phyloP scores from a whole-genome alignment of 2,113 vertebrate genomes.

The Oreotrochilus melanogaster region DNA sequence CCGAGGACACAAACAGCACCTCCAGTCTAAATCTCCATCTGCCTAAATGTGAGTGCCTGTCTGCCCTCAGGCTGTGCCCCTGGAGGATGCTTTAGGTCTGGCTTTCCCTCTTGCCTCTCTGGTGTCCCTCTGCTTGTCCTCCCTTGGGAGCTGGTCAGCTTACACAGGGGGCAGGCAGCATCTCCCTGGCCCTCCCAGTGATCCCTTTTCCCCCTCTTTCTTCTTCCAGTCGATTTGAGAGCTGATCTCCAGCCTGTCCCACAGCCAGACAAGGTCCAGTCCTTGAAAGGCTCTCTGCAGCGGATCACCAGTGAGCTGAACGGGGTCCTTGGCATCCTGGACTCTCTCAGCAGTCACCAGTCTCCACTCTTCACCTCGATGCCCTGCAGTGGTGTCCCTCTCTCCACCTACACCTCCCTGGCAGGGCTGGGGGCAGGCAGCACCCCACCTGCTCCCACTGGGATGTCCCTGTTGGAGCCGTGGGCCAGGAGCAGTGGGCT shows the following conservation, averaged over 20 bases:
- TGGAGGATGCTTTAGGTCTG: rapidly evolving
- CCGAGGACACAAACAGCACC: constrained; percentile 80
- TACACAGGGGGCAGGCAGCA: too few species aligned
- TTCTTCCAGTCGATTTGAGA: neutral
- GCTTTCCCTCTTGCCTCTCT: neutral
- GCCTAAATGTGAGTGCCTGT: constrained; percentile 45
- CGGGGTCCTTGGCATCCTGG: constrained; percentile 79
- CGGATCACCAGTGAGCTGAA: constrained; percentile 87
- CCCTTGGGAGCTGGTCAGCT: neutral
- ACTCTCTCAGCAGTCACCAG: constrained; percentile 69
- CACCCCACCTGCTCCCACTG: neutral
- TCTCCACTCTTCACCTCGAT: constrained; percentile 10
- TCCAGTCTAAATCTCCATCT: constrained; percentile 27
- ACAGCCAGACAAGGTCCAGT: constrained; percentile 81
- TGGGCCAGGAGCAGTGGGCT: constrained; percentile 67
- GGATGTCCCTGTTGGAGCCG: neutral
- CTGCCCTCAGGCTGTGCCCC: neutral
- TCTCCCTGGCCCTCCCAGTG: neutral
- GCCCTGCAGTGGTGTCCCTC: neutral
- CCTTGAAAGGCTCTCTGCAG: constrained; percentile 84
- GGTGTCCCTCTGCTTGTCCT: neutral
- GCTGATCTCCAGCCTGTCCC: neutral
- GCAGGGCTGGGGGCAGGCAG: neutral
- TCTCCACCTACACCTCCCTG: neutral
- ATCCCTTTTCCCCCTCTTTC: neutral